Percentiles rank a stretch among this genome's conserved stretches.
These are phyloP conservation scores for Catocala sponsa DNA, from an alignment of 2,888 invertebrate genomes.

Conservation along the genomic window DNA sequence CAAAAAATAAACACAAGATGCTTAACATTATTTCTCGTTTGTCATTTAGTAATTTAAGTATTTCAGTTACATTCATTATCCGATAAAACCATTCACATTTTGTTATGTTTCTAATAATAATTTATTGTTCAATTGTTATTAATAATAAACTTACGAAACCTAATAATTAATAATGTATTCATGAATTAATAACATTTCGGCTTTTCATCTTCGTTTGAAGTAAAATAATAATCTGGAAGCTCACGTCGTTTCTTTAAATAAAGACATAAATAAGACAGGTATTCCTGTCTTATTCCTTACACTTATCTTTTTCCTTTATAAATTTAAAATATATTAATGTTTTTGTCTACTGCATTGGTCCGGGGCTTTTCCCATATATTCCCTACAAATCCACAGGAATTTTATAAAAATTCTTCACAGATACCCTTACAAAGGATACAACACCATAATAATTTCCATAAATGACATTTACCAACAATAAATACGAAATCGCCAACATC, in stretches of 20 bases:
- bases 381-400: too few species aligned
- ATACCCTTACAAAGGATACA: conserved; percentile 8
- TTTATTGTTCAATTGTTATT: neutral
- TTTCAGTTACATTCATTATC: too few species aligned
- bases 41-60: too few species aligned
- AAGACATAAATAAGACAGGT: too few species aligned
- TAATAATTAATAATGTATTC: neutral
- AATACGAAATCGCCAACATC: conserved; percentile 65
- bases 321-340: too few species aligned
- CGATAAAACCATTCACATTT: neutral
- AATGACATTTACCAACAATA: conserved; percentile 55
- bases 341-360: too few species aligned
- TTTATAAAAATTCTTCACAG: too few species aligned
- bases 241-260: neutral
- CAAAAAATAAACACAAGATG: too few species aligned
- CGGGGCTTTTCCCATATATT: too few species aligned
- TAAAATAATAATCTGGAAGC: neutral
- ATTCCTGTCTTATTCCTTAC: too few species aligned
- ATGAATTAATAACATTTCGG: neutral
- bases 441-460: conserved; percentile 41
- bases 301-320: too few species aligned
- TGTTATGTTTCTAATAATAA: neutral
- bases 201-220: neutral
- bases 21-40: too few species aligned
- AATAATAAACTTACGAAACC: neutral